Percentiles rank a stretch among this genome's conserved stretches.
Conservation (phyloP, 1,140 invertebrate genomes). For the Drosophila jambulina region DNA sequence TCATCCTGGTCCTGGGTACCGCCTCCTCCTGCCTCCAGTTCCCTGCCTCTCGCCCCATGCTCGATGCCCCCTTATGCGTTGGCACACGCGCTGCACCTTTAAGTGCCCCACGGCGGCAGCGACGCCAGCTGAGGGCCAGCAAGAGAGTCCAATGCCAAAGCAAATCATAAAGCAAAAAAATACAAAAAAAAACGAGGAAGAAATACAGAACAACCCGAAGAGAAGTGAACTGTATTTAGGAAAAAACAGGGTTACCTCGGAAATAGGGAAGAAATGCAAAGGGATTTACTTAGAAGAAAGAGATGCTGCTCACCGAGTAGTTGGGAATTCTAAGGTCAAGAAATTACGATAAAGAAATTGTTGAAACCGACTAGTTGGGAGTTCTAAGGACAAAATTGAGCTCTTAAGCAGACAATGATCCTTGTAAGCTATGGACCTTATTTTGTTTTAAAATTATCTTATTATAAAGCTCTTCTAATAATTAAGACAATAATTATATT, state of each 20-base stretch:
- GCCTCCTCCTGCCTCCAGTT: conserved; percentile 1
- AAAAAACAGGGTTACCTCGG: neutral
- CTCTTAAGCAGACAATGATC: neutral
- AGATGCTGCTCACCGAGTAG: neutral
- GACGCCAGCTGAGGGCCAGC: conserved; percentile 38
- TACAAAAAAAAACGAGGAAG: conserved; percentile 6
- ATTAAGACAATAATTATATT: no score
- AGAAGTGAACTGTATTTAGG: conserved; percentile 45
- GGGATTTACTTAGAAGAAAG: no score
- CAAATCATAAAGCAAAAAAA: conserved; percentile 36
- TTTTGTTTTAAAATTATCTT: no score
- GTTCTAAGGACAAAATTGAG: no score
- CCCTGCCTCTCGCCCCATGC: neutral
- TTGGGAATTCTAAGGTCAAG: neutral
- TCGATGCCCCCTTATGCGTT: conserved; percentile 56
- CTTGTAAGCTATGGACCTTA: no score
- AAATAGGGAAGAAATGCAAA: no score
- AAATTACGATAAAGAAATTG: fast-evolving
- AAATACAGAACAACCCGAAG: conserved; percentile 16
- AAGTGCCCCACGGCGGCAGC: conserved; percentile 60
- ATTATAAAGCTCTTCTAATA: no score
- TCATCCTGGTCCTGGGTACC: conserved; percentile 36
- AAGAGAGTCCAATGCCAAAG: conserved; percentile 38
- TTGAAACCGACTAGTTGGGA: no score
- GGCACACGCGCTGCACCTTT: conserved; percentile 82